Evolutionary conservation across 2,113 vertebrate species (phyloP), one percentile per base, ranked within the genome.

Genomic region (Acrocephalus kingi): DNA sequence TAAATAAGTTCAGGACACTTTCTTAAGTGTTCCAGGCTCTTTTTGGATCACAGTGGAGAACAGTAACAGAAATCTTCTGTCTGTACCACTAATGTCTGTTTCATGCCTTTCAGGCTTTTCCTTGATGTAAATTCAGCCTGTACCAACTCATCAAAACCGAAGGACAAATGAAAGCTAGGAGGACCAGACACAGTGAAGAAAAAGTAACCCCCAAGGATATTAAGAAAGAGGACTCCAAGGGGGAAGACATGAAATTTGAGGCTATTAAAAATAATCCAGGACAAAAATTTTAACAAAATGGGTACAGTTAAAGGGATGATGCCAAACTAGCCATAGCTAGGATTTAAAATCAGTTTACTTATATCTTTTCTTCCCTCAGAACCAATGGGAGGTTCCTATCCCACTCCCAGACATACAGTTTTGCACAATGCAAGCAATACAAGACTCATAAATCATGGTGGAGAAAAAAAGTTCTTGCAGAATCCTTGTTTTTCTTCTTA

Each of bases 1-100:
- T 71, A 93, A 94, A 77, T 86, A 90, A 88, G 61, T 68, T 52
- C 79, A 90, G 76, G 68, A 74, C 64, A 45, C 72, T 96, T 94
- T 46, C 75, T 93, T 80, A 56, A 79, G 52, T 86, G 52, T 88
- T 88, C 55, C 75, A 81, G 45, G 39, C 24, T 90, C 72, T 61
- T 80, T 95, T 81, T 35, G 74, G 75, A 81, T 77, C 79, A 78
- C 56, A 78, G 68, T 7, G 6, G 55, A 93, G 49, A 91, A 51
- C 23, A 73, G 58, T 6, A 90, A 83, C 31, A 77, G 37, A 75
- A 91, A 74, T 66, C 21, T 59, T 31, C n/a, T 90, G 35, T 85
- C 35, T 52, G 39, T 63, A 90, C 30, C 33, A 59, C 37, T 91
- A 49, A 41, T 71, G 45, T 74, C 76, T 94, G 11, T 84, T 95